Evolutionary conservation across 1,140 invertebrate genomes (phyloP).

Genomic region (Leucophenga varia): DNA sequence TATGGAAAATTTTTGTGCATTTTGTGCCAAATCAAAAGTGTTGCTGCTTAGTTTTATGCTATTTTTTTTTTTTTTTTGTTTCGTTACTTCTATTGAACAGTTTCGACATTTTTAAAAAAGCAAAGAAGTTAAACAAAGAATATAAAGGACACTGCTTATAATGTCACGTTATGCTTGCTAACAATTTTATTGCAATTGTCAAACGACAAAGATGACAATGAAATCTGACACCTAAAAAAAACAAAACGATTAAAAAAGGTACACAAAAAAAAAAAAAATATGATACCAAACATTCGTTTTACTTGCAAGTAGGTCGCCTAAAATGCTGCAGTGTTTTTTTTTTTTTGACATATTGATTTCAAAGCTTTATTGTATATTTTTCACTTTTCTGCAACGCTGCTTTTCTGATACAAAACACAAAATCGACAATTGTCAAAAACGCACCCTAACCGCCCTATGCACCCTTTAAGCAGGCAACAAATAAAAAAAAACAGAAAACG

Average conservation of each 20-base stretch:
- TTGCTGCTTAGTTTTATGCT: no score
- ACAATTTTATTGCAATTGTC: slow-evolving; percentile 53
- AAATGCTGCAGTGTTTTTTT: no score
- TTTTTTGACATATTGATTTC: slow-evolving; percentile 50
- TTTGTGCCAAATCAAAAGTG: no score
- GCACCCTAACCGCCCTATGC: slow-evolving; percentile 3
- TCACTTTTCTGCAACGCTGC: slow-evolving; percentile 20
- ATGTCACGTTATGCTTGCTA: slow-evolving; percentile 30
- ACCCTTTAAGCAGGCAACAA: neutral
- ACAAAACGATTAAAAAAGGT: no score
- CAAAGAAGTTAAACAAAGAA: no score
- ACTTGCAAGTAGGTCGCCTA: slow-evolving; percentile 40
- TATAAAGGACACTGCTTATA: no score
- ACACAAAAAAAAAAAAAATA: no score
- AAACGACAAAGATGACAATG: slow-evolving; percentile 21
- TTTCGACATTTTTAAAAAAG: no score
- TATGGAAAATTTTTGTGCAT: no score
- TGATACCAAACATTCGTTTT: slow-evolving; percentile 52
- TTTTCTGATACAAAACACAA: slow-evolving; percentile 23
- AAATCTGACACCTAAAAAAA: slow-evolving; percentile 47
- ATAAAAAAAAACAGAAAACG: neutral
- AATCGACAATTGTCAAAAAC: slow-evolving; percentile 31
- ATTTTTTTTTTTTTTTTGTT: no score
- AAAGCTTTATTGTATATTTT: slow-evolving; percentile 14
- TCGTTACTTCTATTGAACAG: no score